Evolutionary conservation across 2,797 vertebrate species (phyloP).

Genomic region (Sebastes variabilis): DNA sequence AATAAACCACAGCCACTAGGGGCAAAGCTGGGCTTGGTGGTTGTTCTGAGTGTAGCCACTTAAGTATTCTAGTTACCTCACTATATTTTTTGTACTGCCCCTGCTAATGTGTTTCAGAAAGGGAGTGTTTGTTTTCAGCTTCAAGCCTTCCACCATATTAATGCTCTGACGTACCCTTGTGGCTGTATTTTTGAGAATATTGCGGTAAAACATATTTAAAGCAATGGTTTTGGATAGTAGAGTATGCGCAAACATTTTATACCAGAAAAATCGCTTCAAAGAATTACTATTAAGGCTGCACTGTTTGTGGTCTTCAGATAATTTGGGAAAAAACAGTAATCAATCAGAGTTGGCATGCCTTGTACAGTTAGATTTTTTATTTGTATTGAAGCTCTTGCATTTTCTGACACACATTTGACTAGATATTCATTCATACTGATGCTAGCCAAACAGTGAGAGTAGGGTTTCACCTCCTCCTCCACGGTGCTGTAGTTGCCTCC

Average conservation of each 20-base stretch:
- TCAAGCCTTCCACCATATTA: neutral
- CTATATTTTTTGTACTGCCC: neutral
- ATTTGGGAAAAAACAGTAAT: neutral
- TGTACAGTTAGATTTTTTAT: neutral
- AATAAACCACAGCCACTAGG: neutral
- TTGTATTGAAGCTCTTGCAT: neutral
- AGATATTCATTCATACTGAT: constrained; percentile 14
- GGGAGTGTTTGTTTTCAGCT: neutral
- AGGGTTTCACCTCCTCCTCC: neutral
- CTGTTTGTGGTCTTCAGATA: neutral
- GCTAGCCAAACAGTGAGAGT: neutral
- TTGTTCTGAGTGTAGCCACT: neutral
- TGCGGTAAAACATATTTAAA: neutral
- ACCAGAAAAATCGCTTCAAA: neutral
- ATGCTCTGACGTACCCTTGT: neutral
- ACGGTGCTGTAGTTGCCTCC: neutral
- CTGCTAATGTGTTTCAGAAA: neutral
- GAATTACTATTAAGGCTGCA: neutral
- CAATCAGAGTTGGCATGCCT: too few relatives aligned
- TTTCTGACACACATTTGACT: neutral
- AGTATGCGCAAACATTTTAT: neutral
- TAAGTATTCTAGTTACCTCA: neutral
- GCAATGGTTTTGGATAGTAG: neutral
- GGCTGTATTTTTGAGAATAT: neutral
- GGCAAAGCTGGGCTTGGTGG: neutral